A percentile compares a stretch with the other conserved stretches of the same genome.
These are phyloP conservation scores for Cranoglanis bouderius DNA, from an alignment of 2,113 vertebrate genomes.

Conservation along the genomic window DNA sequence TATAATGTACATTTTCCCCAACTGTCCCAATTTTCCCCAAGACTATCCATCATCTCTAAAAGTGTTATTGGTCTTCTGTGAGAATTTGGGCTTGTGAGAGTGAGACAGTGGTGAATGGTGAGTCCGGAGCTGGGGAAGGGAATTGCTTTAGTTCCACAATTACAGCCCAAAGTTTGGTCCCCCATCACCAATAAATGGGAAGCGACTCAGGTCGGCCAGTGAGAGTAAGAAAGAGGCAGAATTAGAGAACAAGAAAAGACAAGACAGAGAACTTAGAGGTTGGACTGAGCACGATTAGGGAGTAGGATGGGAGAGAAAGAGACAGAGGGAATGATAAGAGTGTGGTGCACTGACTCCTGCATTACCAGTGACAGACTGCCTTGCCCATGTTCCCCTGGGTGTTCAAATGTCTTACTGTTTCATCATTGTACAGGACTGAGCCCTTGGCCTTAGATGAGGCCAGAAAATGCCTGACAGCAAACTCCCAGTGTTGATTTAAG, in stretches of 20 bases:
- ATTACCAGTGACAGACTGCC: slow-evolving; percentile 21
- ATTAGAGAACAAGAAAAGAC: neutral
- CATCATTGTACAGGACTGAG: slow-evolving; percentile 9
- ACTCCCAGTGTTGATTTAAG: neutral
- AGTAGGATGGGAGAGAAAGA: slow-evolving; percentile 6
- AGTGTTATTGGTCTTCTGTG: slow-evolving; percentile 45
- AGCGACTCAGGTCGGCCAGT: slow-evolving; percentile 12
- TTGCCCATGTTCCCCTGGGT: neutral
- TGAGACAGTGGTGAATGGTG: slow-evolving; percentile 43
- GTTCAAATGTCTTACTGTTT: slow-evolving; percentile 6
- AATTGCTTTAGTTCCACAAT: slow-evolving; percentile 52
- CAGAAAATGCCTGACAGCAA: neutral
- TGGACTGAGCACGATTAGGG: slow-evolving; percentile 2
- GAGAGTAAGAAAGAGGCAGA: slow-evolving; percentile 16
- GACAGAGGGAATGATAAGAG: slow-evolving; percentile 31
- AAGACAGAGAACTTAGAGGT: slow-evolving; percentile 3
- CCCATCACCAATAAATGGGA: slow-evolving; percentile 39
- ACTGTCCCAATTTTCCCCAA: slow-evolving; percentile 54
- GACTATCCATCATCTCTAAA: slow-evolving; percentile 65
- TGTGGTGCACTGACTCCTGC: slow-evolving; percentile 15
- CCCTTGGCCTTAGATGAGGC: neutral
- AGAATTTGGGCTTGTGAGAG: slow-evolving; percentile 39
- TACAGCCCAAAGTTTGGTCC: slow-evolving; percentile 50
- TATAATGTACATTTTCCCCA: slow-evolving; percentile 59
- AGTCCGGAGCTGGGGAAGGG: slow-evolving; percentile 27